These are phyloP conservation scores for Cyclina sinensis DNA, from an alignment of 1,140 invertebrate genomes.

Conservation along the genomic window DNA sequence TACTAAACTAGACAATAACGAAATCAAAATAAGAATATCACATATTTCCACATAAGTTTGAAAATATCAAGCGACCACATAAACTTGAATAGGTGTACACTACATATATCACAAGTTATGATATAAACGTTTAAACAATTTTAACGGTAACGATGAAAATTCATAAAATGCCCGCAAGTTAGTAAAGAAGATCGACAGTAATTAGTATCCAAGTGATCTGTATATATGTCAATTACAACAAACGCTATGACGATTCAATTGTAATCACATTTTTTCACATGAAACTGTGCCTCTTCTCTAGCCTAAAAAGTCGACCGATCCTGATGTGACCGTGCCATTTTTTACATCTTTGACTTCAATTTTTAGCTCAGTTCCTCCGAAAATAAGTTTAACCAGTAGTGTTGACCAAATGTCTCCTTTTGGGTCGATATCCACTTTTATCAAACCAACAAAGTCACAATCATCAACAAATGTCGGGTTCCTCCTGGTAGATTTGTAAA, in stretches of 20 bases:
- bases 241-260: background rate
- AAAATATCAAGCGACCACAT: too few relatives aligned
- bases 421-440: constrained; percentile 3
- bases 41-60: too few relatives aligned
- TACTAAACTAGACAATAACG: too few relatives aligned
- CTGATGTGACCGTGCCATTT: constrained; percentile 2
- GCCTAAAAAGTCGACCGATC: constrained; percentile 31
- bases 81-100: too few relatives aligned
- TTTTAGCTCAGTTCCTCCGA: constrained; percentile 51
- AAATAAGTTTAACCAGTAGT: background rate
- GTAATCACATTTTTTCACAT: background rate
- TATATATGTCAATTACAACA: background rate
- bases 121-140: too few relatives aligned
- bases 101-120: too few relatives aligned
- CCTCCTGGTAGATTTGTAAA: background rate
- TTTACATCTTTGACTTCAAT: constrained; percentile 59
- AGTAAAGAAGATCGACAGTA: too few relatives aligned
- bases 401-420: constrained; percentile 1
- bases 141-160: too few relatives aligned
- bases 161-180: too few relatives aligned
- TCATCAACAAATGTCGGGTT: constrained; percentile 14
- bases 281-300: background rate
- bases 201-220: too few relatives aligned
- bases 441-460: constrained; percentile 17
- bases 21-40: too few relatives aligned